Percentiles rank a stretch among this genome's conserved stretches.
Conservation (phyloP, 2,797 vertebrate species). For the Peromyscus melanophrys region DNA sequence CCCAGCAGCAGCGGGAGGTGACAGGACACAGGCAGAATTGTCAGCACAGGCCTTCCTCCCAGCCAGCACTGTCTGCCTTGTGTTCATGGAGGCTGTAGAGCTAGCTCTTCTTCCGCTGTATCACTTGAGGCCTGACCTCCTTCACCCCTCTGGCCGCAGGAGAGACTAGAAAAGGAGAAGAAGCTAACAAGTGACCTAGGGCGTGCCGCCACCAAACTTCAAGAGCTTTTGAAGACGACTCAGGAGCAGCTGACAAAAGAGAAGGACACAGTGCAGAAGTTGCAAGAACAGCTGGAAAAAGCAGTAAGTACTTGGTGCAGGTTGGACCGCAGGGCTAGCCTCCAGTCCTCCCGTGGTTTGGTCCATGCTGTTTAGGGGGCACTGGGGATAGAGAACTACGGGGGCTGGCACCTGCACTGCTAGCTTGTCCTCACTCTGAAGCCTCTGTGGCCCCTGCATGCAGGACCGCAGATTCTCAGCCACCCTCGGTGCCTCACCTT, state of each 20-base stretch:
- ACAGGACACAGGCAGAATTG: not conserved
- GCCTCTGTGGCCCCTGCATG: not conserved
- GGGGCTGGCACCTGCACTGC: not conserved
- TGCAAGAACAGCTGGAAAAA: conserved; percentile 93
- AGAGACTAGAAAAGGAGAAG: conserved; percentile 96
- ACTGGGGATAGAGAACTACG: not conserved
- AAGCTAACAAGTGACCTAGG: conserved; percentile 95
- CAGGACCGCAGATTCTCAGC: not conserved
- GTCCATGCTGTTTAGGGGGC: not conserved
- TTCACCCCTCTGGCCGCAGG: conserved; percentile 87
- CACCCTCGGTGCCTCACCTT: not conserved
- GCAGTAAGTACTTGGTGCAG: conserved; percentile 86
- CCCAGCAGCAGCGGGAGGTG: not conserved
- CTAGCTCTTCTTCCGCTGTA: not conserved
- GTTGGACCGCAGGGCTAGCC: not conserved
- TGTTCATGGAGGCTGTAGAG: not conserved
- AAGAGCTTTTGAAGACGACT: conserved; percentile 94
- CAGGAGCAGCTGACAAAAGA: conserved; percentile 96
- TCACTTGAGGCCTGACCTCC: not conserved
- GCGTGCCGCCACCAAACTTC: conserved; percentile 94
- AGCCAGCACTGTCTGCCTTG: not conserved
- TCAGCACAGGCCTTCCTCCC: not conserved
- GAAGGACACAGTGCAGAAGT: conserved; percentile 91
- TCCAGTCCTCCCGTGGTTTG: not conserved
- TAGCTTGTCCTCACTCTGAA: not conserved